These are phyloP conservation scores for Beroe forskalii DNA, from an alignment of 37 sponge, comb jelly and placozoan genomes.

Conservation along the genomic window DNA sequence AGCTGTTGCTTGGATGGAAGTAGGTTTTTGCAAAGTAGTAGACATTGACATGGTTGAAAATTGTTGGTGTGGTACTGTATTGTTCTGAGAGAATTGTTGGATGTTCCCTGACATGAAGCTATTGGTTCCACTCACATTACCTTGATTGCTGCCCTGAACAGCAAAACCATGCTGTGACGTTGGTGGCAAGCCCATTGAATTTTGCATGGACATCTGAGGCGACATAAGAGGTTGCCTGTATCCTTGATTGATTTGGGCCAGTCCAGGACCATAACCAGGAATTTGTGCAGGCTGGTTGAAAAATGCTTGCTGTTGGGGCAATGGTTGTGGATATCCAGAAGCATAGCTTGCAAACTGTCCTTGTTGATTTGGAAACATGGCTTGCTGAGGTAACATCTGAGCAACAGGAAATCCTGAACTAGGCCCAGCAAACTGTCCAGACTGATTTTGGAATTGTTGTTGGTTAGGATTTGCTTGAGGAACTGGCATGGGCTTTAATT, in stretches of 20 bases:
- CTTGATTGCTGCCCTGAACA: no score
- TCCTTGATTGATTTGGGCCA: not conserved
- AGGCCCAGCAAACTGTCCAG: not conserved
- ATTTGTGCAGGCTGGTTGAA: not conserved
- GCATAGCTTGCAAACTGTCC: not conserved
- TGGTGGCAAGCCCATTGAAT: no score
- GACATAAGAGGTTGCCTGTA: not conserved
- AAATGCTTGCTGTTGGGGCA: not conserved
- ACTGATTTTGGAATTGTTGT: not conserved
- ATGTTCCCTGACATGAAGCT: not conserved
- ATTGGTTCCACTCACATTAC: not conserved
- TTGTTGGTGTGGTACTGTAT: not conserved
- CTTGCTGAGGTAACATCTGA: not conserved
- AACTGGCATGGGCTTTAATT: not conserved
- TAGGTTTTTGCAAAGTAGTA: not conserved
- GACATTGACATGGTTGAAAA: not conserved
- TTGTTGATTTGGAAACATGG: not conserved
- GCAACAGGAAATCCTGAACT: not conserved
- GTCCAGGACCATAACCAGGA: not conserved
- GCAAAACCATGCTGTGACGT: no score
- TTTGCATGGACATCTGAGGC: not conserved
- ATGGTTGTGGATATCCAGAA: not conserved
- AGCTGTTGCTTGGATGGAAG: not conserved
- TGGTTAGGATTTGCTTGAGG: not conserved
- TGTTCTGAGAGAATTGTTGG: not conserved